phyloP scores from a whole-genome alignment of 2,797 vertebrate species.

The Psittacula derbiana region DNA sequence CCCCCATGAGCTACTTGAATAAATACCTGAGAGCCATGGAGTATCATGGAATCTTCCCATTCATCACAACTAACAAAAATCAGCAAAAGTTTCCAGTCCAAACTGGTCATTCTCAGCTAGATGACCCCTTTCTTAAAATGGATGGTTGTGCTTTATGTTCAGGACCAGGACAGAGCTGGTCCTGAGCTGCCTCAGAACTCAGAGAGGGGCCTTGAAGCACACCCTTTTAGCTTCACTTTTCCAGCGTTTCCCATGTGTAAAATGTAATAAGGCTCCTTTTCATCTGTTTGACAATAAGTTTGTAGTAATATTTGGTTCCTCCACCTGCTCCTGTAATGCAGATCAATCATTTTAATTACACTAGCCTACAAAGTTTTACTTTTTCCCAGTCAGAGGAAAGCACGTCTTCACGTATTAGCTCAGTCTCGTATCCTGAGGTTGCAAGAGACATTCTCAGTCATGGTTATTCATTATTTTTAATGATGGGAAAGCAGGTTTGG shows the following conservation, averaged over 20 bases:
- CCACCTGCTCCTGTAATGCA: not conserved
- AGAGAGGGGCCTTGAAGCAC: not conserved
- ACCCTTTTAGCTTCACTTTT: not conserved
- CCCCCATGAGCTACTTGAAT: not conserved
- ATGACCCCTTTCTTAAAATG: not conserved
- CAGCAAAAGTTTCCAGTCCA: not conserved
- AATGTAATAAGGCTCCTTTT: not conserved
- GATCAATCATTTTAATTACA: not conserved
- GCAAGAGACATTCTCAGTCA: not conserved
- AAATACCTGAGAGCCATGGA: not conserved
- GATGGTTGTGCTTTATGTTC: rapidly evolving
- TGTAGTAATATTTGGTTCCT: not conserved
- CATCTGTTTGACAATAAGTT: not conserved
- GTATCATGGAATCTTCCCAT: not conserved
- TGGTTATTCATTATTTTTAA: not conserved
- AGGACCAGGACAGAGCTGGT: not conserved
- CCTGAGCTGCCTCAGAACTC: not conserved
- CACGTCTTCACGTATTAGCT: not conserved
- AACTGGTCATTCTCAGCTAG: not conserved
- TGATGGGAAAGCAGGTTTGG: not conserved
- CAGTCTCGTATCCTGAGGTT: not conserved
- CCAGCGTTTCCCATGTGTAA: not conserved
- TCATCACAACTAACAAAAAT: not conserved
- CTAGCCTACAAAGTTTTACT: not conserved
- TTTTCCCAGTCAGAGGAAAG: not conserved